Evolutionary conservation across 2,797 vertebrate genomes (phyloP).

Genomic region (Dryobates pubescens): DNA sequence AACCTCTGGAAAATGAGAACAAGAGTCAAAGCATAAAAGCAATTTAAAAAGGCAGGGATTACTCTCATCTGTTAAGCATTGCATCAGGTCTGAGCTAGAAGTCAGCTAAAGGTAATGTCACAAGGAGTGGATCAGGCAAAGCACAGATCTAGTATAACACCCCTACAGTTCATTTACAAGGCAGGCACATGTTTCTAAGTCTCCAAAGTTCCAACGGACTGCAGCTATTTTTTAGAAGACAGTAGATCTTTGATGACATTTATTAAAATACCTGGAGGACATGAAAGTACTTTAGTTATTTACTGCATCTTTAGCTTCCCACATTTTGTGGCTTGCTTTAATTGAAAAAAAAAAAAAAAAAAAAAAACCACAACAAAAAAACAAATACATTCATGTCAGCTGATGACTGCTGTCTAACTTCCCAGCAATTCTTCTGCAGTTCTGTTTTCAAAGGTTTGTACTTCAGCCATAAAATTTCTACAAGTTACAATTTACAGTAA

Average conservation of each 20-base stretch:
- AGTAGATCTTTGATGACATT: not conserved
- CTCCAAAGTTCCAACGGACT: not conserved
- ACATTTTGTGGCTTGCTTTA: not conserved
- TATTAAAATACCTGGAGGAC: not conserved
- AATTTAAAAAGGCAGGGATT: conserved; percentile 47
- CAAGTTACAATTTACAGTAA: not conserved
- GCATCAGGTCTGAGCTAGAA: not conserved
- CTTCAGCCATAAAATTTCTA: not conserved
- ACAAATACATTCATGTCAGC: not conserved
- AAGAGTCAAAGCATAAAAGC: conserved; percentile 39
- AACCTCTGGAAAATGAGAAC: conserved; percentile 54
- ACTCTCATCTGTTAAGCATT: not conserved
- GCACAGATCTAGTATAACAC: not conserved
- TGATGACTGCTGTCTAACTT: not conserved
- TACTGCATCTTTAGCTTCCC: not conserved
- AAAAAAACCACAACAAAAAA: no score
- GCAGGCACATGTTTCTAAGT: not conserved
- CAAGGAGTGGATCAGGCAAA: not conserved
- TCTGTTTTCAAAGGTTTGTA: not conserved
- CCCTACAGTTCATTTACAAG: not conserved
- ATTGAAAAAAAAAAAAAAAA: not conserved
- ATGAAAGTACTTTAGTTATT: not conserved
- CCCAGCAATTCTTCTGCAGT: not conserved
- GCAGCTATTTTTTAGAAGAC: not conserved
- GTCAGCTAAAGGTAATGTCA: not conserved